A percentile compares a stretch with the other conserved stretches of the same genome.
phyloP scores from a whole-genome alignment of 2,113 vertebrate genomes.

The Thomomys bottae region DNA sequence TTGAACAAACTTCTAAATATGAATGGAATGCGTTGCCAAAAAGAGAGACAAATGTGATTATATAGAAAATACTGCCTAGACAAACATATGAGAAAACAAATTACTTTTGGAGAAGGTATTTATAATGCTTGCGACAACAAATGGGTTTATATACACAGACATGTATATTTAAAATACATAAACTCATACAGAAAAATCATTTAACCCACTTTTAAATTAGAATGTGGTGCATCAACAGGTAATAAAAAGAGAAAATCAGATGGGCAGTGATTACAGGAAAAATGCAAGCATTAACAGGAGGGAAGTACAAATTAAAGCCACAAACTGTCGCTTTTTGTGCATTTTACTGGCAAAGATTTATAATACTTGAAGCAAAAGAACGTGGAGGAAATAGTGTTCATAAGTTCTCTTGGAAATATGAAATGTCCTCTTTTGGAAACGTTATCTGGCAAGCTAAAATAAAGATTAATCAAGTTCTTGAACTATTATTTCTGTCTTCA shows the following conservation, averaged over 20 bases:
- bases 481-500: neutral
- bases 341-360: slow-evolving; percentile 25
- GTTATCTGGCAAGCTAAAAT: slow-evolving; percentile 6
- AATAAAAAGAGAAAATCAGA: neutral
- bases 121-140: neutral
- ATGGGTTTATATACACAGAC: neutral
- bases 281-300: neutral
- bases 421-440: neutral
- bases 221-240: neutral
- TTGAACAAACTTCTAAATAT: neutral
- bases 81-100: slow-evolving; percentile 19
- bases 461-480: slow-evolving; percentile 34
- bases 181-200: neutral
- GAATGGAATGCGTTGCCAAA: neutral
- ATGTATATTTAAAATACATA: too few species aligned
- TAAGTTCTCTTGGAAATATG: slow-evolving; percentile 8
- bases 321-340: neutral
- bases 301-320: slow-evolving; percentile 12
- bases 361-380: neutral
- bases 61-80: neutral
- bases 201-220: neutral
- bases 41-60: neutral
- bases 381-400: neutral
- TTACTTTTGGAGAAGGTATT: neutral
- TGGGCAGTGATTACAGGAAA: neutral